A percentile compares a stretch with the other conserved stretches of the same genome.
phyloP scores from a whole-genome alignment of 2,888 invertebrate genomes.

The Lasiommata megera region DNA sequence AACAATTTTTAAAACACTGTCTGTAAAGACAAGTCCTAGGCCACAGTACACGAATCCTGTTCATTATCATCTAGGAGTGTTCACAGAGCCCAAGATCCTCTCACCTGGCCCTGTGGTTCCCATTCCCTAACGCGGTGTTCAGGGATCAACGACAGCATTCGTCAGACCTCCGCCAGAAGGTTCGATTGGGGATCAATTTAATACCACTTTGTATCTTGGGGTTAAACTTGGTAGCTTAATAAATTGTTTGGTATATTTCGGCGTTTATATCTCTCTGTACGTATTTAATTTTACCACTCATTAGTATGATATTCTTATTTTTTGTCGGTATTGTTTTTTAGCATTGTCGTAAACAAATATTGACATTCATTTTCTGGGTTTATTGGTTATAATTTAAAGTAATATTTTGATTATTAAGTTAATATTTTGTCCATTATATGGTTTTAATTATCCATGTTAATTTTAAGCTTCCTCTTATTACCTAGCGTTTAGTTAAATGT shows the following conservation, averaged over 20 bases:
- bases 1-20: background rate
- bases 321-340: no score
- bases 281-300: background rate
- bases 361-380: background rate
- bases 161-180: constrained; percentile 75
- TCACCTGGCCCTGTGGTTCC: constrained; percentile 82
- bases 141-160: constrained; percentile 74
- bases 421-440: no score
- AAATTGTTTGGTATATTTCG: constrained; percentile 11
- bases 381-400: no score
- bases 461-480: no score
- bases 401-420: no score
- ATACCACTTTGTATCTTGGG: constrained; percentile 27
- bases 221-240: constrained; percentile 33
- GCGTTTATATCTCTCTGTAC: constrained; percentile 25
- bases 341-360: no score
- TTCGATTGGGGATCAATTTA: constrained; percentile 46
- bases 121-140: constrained; percentile 82
- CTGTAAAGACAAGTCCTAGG: background rate
- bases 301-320: no score
- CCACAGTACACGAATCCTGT: constrained; percentile 18
- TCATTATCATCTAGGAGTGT: constrained; percentile 44
- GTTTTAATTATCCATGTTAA: no score
- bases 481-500: no score
- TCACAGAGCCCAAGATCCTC: constrained; percentile 81